Percentiles rank a stretch among this genome's conserved stretches.
Conservation (phyloP, 2,888 invertebrate species). For the Brenthis daphne region DNA sequence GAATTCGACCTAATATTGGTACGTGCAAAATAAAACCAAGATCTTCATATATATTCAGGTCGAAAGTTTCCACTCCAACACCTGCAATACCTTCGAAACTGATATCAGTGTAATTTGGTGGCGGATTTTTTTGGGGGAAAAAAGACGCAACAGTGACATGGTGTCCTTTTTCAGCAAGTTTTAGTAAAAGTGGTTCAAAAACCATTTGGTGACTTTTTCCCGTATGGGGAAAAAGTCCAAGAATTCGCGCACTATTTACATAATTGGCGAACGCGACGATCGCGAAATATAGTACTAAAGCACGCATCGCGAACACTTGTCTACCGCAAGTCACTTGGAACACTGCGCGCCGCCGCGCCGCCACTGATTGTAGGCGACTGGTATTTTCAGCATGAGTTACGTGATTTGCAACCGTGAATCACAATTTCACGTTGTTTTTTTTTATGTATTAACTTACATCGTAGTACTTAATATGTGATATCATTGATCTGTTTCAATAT, state of each 20-base stretch:
- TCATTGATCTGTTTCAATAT: too few species aligned
- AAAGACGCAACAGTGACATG: constrained; percentile 83
- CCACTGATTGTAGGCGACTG: too few species aligned
- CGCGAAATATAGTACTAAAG: too few species aligned
- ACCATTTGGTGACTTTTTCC: constrained; percentile 85
- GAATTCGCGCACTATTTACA: constrained; percentile 69
- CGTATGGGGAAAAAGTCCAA: constrained; percentile 82
- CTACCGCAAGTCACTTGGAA: too few species aligned
- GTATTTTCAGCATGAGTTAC: too few species aligned
- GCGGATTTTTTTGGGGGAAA: constrained; percentile 76
- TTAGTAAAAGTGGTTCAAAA: constrained; percentile 79
- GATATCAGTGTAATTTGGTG: constrained; percentile 70
- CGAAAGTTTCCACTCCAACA: constrained; percentile 62
- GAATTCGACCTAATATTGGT: constrained; percentile 55
- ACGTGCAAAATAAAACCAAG: constrained; percentile 47
- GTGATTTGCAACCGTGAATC: too few species aligned
- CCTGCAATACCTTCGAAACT: constrained; percentile 67
- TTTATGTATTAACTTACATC: too few species aligned
- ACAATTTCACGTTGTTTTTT: too few species aligned
- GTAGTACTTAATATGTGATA: too few species aligned
- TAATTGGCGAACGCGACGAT: constrained; percentile 22
- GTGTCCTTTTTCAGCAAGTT: constrained; percentile 81
- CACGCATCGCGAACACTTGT: too few species aligned
- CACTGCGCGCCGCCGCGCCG: too few species aligned
- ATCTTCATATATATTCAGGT: constrained; percentile 56